phyloP scores from a whole-genome alignment of 2,113 vertebrate genomes.

The Tragelaphus imberbis region DNA sequence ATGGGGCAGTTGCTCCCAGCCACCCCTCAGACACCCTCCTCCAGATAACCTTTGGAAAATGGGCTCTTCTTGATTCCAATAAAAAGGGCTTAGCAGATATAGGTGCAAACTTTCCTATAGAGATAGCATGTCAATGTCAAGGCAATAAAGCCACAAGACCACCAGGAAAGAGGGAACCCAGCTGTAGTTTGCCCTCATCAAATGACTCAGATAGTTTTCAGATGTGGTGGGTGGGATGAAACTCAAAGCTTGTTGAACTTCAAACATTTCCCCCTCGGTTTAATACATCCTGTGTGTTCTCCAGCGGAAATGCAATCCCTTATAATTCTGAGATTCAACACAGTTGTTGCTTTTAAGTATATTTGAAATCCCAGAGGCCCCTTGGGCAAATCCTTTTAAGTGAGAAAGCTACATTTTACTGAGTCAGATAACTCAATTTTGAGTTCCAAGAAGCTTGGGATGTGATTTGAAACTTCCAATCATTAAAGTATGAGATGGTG shows the following conservation, averaged over 20 bases:
- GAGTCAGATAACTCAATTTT: conserved; percentile 61
- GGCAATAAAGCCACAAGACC: background rate
- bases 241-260: conserved; percentile 46
- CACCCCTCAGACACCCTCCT: background rate
- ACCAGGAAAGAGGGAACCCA: background rate
- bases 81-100: background rate
- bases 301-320: conserved; percentile 36
- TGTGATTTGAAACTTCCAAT: conserved; percentile 44
- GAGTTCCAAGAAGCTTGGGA: conserved; percentile 43
- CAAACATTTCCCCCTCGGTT: conserved; percentile 51
- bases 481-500: background rate
- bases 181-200: conserved; percentile 38
- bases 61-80: background rate
- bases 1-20: background rate
- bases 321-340: conserved; percentile 52
- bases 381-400: conserved; percentile 60
- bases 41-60: conserved; percentile 1
- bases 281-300: conserved; percentile 54
- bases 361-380: conserved; percentile 56
- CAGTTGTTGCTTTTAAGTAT: conserved; percentile 66
- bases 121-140: conserved; percentile 14
- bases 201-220: conserved; percentile 46
- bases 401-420: conserved; percentile 46
- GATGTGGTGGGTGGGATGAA: conserved; percentile 35
- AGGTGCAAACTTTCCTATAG: background rate